A percentile compares a stretch with the other conserved stretches of the same genome.
phyloP scores from a whole-genome alignment of 2,113 vertebrate genomes.

The Ploceus nigricollis region DNA sequence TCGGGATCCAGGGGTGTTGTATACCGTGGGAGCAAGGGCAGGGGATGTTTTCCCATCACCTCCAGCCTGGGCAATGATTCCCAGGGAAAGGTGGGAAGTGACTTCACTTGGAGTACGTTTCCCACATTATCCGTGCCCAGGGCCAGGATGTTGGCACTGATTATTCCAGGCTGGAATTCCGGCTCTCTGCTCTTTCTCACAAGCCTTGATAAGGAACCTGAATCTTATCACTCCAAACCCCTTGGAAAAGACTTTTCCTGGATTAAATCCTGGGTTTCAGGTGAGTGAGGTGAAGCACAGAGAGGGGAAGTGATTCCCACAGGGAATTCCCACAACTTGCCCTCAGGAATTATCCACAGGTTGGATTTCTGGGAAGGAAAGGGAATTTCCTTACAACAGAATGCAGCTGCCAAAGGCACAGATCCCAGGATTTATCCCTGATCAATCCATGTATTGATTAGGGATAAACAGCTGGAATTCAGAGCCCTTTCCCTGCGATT shows the following conservation, averaged over 20 bases:
- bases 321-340: not conserved
- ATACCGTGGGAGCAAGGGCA: not conserved
- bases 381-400: not conserved
- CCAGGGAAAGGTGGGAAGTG: not conserved
- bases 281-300: not conserved
- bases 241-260: not conserved
- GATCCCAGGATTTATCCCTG: not conserved
- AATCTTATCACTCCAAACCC: not conserved
- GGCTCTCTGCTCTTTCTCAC: not conserved
- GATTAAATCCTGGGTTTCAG: not conserved
- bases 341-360: not conserved
- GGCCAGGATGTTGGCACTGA: not conserved
- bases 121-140: not conserved
- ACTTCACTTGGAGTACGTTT: not conserved
- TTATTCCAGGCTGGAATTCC: not conserved
- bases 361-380: not conserved
- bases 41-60: not conserved
- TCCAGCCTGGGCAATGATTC: not conserved
- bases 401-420: not conserved
- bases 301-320: not conserved
- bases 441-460: not conserved
- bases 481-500: not conserved
- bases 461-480: not conserved
- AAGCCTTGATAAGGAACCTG: not conserved
- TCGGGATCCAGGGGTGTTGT: not conserved